These are phyloP conservation scores for Myotis planiceps DNA, from an alignment of 2,797 vertebrate genomes.

Conservation along the genomic window DNA sequence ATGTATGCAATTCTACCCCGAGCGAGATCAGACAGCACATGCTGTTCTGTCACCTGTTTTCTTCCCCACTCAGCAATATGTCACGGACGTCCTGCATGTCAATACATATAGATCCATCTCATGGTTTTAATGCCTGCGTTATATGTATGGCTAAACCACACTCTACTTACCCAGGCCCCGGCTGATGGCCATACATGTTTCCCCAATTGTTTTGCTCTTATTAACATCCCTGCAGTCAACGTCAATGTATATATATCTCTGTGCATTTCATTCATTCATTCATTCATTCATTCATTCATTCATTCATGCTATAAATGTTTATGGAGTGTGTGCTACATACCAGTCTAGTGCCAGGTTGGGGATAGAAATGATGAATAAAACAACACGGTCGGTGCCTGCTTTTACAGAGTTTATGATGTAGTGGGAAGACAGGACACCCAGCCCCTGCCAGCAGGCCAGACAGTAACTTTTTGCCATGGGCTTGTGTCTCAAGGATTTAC, in stretches of 20 bases:
- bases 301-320: neutral
- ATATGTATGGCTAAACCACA: neutral
- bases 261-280: neutral
- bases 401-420: neutral
- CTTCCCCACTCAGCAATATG: constrained; percentile 59
- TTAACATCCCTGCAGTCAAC: neutral
- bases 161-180: neutral
- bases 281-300: neutral
- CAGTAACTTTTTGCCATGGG: neutral
- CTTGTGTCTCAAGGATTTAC: neutral
- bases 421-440: neutral
- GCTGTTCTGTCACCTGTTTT: constrained; percentile 75
- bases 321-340: neutral
- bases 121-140: neutral
- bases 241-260: neutral
- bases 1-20: constrained; percentile 52
- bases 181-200: neutral
- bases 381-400: neutral
- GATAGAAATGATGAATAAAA: neutral
- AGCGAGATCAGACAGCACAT: constrained; percentile 67
- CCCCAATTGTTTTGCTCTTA: constrained; percentile 29
- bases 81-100: constrained; percentile 60
- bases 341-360: neutral
- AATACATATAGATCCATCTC: neutral
- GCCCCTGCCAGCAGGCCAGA: neutral